A percentile compares a stretch with the other conserved stretches of the same genome.
phyloP scores from a whole-genome alignment of 2,888 invertebrate genomes.

The Onthophagus sagittarius region DNA sequence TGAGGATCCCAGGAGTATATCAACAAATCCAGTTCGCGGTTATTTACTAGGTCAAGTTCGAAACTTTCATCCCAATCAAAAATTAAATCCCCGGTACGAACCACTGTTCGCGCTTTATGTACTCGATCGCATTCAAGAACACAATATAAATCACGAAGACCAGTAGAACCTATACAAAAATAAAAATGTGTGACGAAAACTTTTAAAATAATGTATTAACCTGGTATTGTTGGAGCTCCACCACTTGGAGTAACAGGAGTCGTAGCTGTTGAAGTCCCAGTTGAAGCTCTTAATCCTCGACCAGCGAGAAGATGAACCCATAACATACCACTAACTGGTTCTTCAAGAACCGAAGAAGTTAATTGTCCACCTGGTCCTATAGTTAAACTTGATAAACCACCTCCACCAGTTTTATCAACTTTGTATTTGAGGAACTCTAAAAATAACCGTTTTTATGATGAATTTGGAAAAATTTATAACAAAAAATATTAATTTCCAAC shows the following conservation, averaged over 20 bases:
- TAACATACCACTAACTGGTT: slow-evolving; percentile 76
- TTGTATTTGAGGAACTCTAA: slow-evolving; percentile 87
- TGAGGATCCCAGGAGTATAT: slow-evolving; percentile 99
- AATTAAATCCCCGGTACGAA: slow-evolving; percentile 90
- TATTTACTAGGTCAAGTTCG: slow-evolving; percentile 92
- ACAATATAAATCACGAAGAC: slow-evolving; percentile 87
- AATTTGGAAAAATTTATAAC: slow-evolving; percentile 31
- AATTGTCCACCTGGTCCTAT: slow-evolving; percentile 22
- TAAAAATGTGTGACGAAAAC: not conserved
- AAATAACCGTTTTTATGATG: slow-evolving; percentile 24
- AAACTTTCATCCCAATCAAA: slow-evolving; percentile 99
- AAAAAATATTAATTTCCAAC: slow-evolving; percentile 42
- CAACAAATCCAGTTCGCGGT: slow-evolving; percentile 89
- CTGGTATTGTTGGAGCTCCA: slow-evolving; percentile 47
- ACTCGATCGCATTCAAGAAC: slow-evolving; percentile 96
- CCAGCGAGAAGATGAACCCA: slow-evolving; percentile 89
- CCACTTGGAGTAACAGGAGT: slow-evolving; percentile 65
- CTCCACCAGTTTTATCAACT: slow-evolving; percentile 68
- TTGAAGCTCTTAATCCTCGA: slow-evolving; percentile 74
- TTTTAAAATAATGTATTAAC: not conserved
- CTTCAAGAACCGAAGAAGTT: slow-evolving; percentile 39
- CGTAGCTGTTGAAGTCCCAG: slow-evolving; percentile 65
- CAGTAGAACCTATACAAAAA: slow-evolving; percentile 48
- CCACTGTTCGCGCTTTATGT: slow-evolving; percentile 93
- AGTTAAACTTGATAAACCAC: slow-evolving; percentile 22